A percentile compares a stretch with the other conserved stretches of the same genome.
Evolutionary conservation across 2,888 invertebrate genomes (phyloP).

Genomic region (Nymphalis urticae): DNA sequence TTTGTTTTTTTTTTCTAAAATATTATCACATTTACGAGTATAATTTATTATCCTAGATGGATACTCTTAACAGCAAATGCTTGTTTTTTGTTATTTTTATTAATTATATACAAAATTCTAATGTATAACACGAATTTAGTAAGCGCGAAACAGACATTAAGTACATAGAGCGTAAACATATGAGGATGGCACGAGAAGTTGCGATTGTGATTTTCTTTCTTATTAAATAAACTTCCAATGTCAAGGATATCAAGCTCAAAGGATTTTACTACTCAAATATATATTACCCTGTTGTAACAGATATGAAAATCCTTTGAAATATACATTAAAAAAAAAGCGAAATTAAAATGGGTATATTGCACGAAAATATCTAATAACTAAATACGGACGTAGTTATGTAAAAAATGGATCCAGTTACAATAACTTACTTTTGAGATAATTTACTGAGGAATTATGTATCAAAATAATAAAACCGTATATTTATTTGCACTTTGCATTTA

Average conservation of each 20-base stretch:
- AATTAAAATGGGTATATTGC: conserved; percentile 14
- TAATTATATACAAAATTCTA: conserved; percentile 28
- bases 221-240: conserved; percentile 2
- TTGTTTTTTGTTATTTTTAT: conserved; percentile 24
- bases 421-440: too few species aligned
- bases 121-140: conserved; percentile 17
- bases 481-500: too few species aligned
- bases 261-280: conserved; percentile 24
- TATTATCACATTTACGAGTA: conserved; percentile 78
- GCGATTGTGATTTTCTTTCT: conserved; percentile 9
- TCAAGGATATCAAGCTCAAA: conserved; percentile 18
- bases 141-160: conserved; percentile 28
- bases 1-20: conserved; percentile 58
- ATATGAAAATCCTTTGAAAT: conserved; percentile 29
- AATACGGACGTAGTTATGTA: too few species aligned
- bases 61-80: conserved; percentile 58
- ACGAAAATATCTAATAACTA: conserved; percentile 6
- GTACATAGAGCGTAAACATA: conserved; percentile 25
- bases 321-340: neutral
- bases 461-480: too few species aligned
- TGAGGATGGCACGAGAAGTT: conserved; percentile 34
- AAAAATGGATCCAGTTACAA: too few species aligned
- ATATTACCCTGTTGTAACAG: conserved; percentile 39
- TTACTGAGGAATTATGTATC: too few species aligned
- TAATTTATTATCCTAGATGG: conserved; percentile 61